Evolutionary conservation across 2,888 invertebrate genomes (phyloP), one percentile per base, ranked within the genome.

Genomic region (Sepiola atlantica): DNA sequence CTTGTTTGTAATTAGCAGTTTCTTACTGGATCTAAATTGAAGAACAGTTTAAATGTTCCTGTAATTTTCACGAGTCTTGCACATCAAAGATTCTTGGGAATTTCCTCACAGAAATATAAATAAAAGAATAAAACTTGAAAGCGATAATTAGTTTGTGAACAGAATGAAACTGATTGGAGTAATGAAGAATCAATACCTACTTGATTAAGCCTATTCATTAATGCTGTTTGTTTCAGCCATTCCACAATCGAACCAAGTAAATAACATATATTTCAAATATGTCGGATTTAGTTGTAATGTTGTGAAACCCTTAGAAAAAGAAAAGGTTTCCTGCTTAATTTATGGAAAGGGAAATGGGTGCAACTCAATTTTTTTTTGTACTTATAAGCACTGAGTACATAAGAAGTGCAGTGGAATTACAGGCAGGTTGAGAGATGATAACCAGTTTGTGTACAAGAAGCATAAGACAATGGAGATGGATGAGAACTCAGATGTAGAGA

Each of bases 201-300:
- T 77, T 77, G 77, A 77, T 77, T 77, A 77, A 77, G 77, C 77
- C 77, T 77, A 77, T 77, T 77, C 77, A 77, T 77, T 77, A 77
- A 77, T 77, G 77, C n/a, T 77, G 77, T 77, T 77, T 77, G 77
- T 77, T 77, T 77, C 77, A 77, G 77, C n/a, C 77, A 77, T n/a
- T 77, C n/a, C n/a, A 77, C 77, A 77, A 77, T n/a, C 16, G 77
- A n/a, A 77, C n/a, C 77, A 77, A 77, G 77, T n/a, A 77, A 77
- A 77, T n/a, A 77, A 16, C 77, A 77, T 77, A n/a, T 77, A 77
- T n/a, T 77, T n/a, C 16, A 77, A 32, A 77, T n/a, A 77, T 77
- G 77, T 32, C n/a, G 77, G 77, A 77, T 77, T 77, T 77, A n/a
- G 45, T 45, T 45, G 45, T 45, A 45, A 45, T 45, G 45, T 45